Percentiles rank a stretch among this genome's conserved stretches.
Evolutionary conservation across 1,140 invertebrate species (phyloP).

Genomic region (Drosophila lacteicornis): DNA sequence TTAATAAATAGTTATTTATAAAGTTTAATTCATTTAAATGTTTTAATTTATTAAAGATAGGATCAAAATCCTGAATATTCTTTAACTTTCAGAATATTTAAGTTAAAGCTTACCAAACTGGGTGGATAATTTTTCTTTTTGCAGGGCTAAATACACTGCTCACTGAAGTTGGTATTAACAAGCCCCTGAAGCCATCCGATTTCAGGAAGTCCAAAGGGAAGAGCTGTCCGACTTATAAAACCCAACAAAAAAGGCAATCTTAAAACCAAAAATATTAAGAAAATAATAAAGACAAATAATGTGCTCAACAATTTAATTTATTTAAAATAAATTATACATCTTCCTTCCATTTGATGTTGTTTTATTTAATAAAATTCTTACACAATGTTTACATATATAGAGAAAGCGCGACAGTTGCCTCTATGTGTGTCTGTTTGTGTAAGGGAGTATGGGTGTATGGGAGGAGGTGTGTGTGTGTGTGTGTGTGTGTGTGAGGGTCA

Average conservation of each 20-base stretch:
- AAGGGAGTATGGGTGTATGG: background rate
- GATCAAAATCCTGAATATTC: no score
- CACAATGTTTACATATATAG: conserved; percentile 62
- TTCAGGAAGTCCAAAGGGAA: background rate
- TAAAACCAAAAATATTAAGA: background rate
- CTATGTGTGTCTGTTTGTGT: conserved; percentile 24
- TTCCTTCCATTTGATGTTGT: conserved; percentile 26
- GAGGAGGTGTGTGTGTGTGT: conserved; percentile 10
- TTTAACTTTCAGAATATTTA: no score
- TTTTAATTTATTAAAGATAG: no score
- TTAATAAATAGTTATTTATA: no score
- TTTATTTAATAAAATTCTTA: conserved; percentile 73
- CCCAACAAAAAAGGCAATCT: no score
- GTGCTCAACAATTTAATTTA: conserved; percentile 73
- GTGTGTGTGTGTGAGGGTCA: conserved; percentile 28
- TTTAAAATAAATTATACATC: conserved; percentile 74
- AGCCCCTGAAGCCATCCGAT: no score
- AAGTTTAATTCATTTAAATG: no score
- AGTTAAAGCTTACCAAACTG: no score
- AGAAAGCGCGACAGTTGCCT: conserved; percentile 39
- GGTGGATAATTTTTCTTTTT: no score
- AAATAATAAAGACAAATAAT: background rate
- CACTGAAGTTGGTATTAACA: no score
- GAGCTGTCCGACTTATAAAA: no score
- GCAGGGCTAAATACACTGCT: no score